Conservation (phyloP, 2,888 invertebrate species). For the Zeuzera pyrina region DNA sequence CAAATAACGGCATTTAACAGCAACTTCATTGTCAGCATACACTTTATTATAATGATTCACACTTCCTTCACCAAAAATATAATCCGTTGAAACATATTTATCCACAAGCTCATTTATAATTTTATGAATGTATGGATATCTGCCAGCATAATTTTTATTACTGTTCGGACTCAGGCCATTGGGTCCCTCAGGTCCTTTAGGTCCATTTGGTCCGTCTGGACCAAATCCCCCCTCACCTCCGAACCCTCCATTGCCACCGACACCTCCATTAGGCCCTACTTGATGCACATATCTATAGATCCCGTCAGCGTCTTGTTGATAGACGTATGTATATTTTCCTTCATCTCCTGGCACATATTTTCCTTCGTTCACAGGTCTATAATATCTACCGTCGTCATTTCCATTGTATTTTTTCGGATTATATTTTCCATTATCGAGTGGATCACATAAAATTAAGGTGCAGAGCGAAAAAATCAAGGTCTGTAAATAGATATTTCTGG, state of each 20-base stretch:
- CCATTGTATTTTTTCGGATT: constrained; percentile 36
- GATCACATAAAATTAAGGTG: too few relatives aligned
- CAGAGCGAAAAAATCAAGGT: too few relatives aligned
- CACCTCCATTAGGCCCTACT: constrained; percentile 40
- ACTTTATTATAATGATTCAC: constrained; percentile 37
- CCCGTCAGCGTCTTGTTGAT: constrained; percentile 50
- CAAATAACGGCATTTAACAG: constrained; percentile 48
- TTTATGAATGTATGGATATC: constrained; percentile 50
- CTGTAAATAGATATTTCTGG: too few relatives aligned
- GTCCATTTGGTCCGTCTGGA: constrained; percentile 22
- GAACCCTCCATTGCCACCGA: constrained; percentile 30
- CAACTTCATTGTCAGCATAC: constrained; percentile 39
- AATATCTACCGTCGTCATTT: constrained; percentile 57
- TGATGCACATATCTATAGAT: constrained; percentile 64
- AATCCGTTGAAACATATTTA: constrained; percentile 44
- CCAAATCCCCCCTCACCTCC: constrained; percentile 32
- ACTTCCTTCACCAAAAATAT: constrained; percentile 28
- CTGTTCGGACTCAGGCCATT: constrained; percentile 18
- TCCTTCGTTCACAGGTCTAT: constrained; percentile 54
- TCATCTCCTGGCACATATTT: constrained; percentile 69
- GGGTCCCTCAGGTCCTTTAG: constrained; percentile 16
- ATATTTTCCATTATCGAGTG: constrained; percentile 45
- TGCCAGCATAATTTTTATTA: constrained; percentile 41
- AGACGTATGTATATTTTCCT: constrained; percentile 66
- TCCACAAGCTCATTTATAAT: constrained; percentile 42